These are phyloP conservation scores for Pelochelys cantorii DNA, from an alignment of 2,797 vertebrate species.

Conservation along the genomic window DNA sequence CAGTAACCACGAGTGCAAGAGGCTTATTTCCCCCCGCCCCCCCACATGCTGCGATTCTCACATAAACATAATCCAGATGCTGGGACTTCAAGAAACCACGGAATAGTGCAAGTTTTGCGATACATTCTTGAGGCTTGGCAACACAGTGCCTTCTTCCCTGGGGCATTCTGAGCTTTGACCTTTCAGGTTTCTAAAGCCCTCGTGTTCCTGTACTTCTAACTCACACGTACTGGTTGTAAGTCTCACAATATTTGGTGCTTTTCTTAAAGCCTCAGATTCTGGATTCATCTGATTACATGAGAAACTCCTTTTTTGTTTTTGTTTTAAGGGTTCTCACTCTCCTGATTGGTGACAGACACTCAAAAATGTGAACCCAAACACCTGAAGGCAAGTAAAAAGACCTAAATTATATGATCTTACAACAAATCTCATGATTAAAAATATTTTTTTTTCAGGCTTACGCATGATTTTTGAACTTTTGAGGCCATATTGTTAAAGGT, in stretches of 20 bases:
- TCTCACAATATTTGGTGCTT: rapidly evolving
- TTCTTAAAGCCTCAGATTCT: neutral
- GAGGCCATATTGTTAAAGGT: neutral
- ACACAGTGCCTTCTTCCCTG: neutral
- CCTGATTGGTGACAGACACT: neutral
- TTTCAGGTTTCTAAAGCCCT: neutral
- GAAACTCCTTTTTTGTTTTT: neutral
- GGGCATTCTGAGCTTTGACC: neutral
- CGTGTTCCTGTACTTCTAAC: rapidly evolving
- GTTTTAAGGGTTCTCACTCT: neutral
- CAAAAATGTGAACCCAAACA: neutral
- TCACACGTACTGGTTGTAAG: neutral
- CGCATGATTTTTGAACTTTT: neutral
- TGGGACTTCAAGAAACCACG: neutral
- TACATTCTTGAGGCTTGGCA: neutral
- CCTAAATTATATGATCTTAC: neutral
- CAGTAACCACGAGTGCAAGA: neutral
- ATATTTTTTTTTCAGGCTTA: neutral
- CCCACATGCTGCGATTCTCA: neutral
- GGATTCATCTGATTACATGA: neutral
- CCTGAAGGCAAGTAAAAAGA: neutral
- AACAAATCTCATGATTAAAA: neutral
- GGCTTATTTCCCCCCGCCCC: neutral
- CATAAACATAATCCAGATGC: neutral
- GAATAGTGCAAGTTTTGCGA: neutral